A percentile compares a stretch with the other conserved stretches of the same genome.
These are phyloP conservation scores for Garrulus glandarius DNA, from an alignment of 2,797 vertebrate species.

Conservation along the genomic window DNA sequence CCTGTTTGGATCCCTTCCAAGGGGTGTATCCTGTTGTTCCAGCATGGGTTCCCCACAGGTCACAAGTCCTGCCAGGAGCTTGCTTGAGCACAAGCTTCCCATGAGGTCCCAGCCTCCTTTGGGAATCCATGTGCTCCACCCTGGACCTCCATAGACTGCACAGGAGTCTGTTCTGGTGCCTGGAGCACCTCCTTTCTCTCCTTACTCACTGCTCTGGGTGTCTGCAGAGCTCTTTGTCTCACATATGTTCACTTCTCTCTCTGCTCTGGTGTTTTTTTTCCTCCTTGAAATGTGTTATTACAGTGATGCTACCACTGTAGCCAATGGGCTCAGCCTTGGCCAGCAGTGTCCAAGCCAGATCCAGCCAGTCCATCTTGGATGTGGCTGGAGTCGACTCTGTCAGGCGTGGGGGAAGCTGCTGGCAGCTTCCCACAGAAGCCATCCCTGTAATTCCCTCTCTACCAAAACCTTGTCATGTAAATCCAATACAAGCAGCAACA, in stretches of 20 bases:
- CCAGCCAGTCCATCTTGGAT: not conserved
- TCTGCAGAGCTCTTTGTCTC: not conserved
- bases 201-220: not conserved
- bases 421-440: not conserved
- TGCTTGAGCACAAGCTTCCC: not conserved
- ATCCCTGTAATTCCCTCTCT: too few relatives aligned
- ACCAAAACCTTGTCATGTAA: not conserved
- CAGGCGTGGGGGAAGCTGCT: not conserved
- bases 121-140: not conserved
- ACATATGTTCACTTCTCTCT: not conserved
- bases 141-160: not conserved
- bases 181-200: not conserved
- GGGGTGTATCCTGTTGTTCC: not conserved
- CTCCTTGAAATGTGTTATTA: not conserved
- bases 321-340: not conserved
- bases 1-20: not conserved
- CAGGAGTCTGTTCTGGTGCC: not conserved
- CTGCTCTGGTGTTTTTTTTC: not conserved
- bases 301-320: not conserved
- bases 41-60: rapidly evolving
- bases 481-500: not conserved
- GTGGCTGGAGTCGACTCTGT: not conserved
- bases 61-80: not conserved
- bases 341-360: not conserved
- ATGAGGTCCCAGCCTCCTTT: not conserved